phyloP scores from a whole-genome alignment of 2,797 vertebrate species.

The Anguilla marmorata region DNA sequence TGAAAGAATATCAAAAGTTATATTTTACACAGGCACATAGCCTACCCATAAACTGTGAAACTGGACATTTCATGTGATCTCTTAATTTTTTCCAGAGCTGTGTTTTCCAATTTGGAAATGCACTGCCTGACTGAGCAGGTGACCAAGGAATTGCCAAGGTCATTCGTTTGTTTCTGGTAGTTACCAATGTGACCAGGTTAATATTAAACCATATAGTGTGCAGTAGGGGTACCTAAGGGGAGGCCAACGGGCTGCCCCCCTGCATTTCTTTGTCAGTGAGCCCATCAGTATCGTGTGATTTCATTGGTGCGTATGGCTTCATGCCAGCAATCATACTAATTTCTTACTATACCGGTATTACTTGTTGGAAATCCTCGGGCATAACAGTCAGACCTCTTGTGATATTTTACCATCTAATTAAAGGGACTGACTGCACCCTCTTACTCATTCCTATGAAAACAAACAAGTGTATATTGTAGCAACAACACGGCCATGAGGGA shows the following conservation, averaged over 20 bases:
- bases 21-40: no score
- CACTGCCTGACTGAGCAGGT: background rate
- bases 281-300: background rate
- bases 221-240: background rate
- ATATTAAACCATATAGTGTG: background rate
- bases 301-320: background rate
- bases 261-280: background rate
- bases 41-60: background rate
- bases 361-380: background rate
- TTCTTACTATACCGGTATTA: conserved; percentile 3
- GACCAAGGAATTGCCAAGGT: background rate
- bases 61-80: no score
- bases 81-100: background rate
- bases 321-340: background rate
- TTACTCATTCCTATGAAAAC: background rate
- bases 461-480: background rate
- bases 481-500: background rate
- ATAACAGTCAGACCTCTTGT: background rate
- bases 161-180: background rate
- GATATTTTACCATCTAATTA: background rate
- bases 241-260: background rate
- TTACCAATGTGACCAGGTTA: background rate
- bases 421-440: background rate
- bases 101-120: background rate
- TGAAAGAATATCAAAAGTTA: no score